Base-by-base conservation (phyloP, 2,797 vertebrate species). In the Myripristis jacobus region DNA sequence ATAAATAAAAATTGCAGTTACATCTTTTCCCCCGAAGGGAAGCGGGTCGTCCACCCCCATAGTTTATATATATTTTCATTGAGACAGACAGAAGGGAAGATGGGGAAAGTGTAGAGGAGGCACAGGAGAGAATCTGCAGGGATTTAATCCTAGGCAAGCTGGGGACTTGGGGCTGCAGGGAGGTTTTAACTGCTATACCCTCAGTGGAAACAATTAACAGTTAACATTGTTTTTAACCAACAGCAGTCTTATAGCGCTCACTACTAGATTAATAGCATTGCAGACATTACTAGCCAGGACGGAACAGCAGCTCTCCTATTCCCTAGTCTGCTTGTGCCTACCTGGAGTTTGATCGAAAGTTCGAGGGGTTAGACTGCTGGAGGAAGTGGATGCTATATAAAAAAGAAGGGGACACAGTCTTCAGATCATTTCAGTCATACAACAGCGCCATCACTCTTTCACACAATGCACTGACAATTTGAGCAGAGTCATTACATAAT, bases 401-500 rank as follows among this genome's bases (percentile, higher is more conserved):
- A 73, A 53, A 25, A 36, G 27, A 70, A 58, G 2, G 11, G 58
- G 13, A 4, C n/a, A 62, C 60, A 56, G 68, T 68, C 36, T 58
- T 34, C 43, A 64, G 78, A 65, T 81, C 46, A 70, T 79, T 77
- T 61, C 55, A 75, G 75, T 59, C 73, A 43, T 22, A 3, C 59
- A 72, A 74, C 83, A 85, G 79, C 60, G 65, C 76, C 84, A 82
- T 77, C 79, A 25, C 65, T 59, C 70, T 70, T 77, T 79, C 68
- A 74, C 46, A 24, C 53, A 52, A 34, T 16, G 75, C 79, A 84
- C 54, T 27, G 70, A 73, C 71, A 72, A 48, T 58, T 59, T 83
- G 77, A 89, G 69, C 86, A 77, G 73, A 83, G 76, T 76, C 66
- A 81, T 88, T 88, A 73, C 70, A 75, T 91, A 90, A 91, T 86